A percentile compares a stretch with the other conserved stretches of the same genome.
Evolutionary conservation across 2,888 invertebrate genomes (phyloP).

Genomic region (Dasysyrphus albostriatus): DNA sequence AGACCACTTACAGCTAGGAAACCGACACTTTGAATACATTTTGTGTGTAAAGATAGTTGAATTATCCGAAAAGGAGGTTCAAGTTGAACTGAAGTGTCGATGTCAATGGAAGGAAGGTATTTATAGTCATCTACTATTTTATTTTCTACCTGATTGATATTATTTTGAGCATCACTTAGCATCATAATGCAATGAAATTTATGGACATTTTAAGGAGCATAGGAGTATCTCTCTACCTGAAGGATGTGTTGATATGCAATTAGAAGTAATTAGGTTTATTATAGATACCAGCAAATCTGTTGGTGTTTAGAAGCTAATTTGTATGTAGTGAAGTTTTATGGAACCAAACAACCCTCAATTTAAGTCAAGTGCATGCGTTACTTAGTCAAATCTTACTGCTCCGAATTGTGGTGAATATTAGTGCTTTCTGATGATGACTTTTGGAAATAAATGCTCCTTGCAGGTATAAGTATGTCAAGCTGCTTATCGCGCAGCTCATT

Average conservation of each 20-base stretch:
- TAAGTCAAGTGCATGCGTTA: no score
- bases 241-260: neutral
- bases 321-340: neutral
- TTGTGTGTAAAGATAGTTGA: neutral
- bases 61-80: neutral
- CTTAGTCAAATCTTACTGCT: no score
- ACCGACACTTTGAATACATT: constrained; percentile 69
- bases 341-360: neutral
- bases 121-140: neutral
- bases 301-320: neutral
- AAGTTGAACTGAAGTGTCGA: constrained; percentile 12
- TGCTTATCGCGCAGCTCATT: no score
- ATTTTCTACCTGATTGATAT: neutral
- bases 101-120: neutral
- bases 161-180: neutral
- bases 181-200: neutral
- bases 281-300: no score
- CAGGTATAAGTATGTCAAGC: no score
- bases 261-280: constrained; percentile 1
- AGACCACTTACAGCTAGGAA: constrained; percentile 74
- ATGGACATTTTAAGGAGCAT: neutral
- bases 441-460: no score
- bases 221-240: neutral
- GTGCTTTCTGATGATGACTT: no score
- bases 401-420: no score